A percentile compares a stretch with the other conserved stretches of the same genome.
These are phyloP conservation scores for Schlechtendalia chinensis DNA, from an alignment of 1,140 invertebrate species.

Conservation along the genomic window DNA sequence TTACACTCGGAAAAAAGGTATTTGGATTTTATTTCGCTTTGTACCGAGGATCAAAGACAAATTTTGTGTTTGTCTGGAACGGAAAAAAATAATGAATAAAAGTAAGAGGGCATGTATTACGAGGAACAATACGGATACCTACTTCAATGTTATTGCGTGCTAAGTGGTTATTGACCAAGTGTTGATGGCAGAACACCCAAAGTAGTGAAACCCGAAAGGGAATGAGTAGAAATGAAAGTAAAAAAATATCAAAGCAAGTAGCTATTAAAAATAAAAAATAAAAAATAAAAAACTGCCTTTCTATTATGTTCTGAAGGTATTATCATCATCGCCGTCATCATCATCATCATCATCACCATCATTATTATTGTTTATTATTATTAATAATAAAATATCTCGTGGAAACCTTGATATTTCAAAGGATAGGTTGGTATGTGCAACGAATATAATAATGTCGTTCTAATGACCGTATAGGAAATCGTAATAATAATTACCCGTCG, in stretches of 20 bases:
- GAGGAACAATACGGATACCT: conserved; percentile 30
- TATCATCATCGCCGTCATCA: neutral
- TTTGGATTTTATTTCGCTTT: conserved; percentile 32
- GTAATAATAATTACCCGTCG: too few species aligned
- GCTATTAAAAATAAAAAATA: conserved; percentile 35
- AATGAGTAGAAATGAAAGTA: neutral
- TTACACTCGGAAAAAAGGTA: conserved; percentile 7
- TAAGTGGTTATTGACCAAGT: conserved; percentile 42
- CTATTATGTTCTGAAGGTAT: neutral
- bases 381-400: neutral
- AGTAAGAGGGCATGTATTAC: conserved; percentile 5
- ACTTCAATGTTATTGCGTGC: conserved; percentile 44
- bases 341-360: neutral
- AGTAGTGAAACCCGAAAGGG: neutral
- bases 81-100: conserved; percentile 1
- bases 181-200: conserved; percentile 33
- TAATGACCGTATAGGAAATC: neutral
- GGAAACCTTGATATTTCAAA: neutral
- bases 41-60: conserved; percentile 25
- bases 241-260: conserved; percentile 40
- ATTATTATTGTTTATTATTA: too few species aligned
- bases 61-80: conserved; percentile 20
- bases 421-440: neutral
- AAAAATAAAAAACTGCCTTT: neutral
- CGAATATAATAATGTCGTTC: neutral